These are phyloP conservation scores for Maconellicoccus hirsutus DNA, from an alignment of 1,140 invertebrate genomes.

Conservation along the genomic window DNA sequence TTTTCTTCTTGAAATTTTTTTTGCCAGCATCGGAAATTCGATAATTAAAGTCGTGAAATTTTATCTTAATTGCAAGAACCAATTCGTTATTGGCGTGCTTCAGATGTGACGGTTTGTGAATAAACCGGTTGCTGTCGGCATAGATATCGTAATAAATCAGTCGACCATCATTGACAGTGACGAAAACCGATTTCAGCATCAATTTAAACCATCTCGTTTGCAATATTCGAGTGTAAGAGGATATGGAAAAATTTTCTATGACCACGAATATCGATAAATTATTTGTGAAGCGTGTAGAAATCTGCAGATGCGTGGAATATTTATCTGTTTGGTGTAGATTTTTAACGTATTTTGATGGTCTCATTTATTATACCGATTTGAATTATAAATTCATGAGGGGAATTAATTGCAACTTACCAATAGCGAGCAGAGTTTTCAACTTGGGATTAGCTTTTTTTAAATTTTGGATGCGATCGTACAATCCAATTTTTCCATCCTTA, in stretches of 20 bases:
- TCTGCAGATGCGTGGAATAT: too few relatives aligned
- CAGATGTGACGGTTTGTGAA: not conserved
- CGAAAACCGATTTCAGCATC: not conserved
- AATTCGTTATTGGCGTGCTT: not conserved
- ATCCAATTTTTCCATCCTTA: conserved; percentile 77
- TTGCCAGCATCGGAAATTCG: not conserved
- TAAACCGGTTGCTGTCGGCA: not conserved
- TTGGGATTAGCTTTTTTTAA: conserved; percentile 82
- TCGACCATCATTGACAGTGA: not conserved
- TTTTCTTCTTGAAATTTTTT: not conserved
- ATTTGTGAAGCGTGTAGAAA: too few relatives aligned
- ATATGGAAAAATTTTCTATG: too few relatives aligned
- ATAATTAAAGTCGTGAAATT: not conserved
- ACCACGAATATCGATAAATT: too few relatives aligned
- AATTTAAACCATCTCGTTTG: not conserved
- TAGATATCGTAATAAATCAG: not conserved
- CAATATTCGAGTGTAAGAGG: too few relatives aligned
- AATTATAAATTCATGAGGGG: too few relatives aligned
- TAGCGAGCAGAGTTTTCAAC: conserved; percentile 74
- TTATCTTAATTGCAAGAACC: not conserved
- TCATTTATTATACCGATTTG: too few relatives aligned
- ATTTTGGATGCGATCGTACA: conserved; percentile 72
- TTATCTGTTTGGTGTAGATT: too few relatives aligned
- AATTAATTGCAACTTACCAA: conserved; percentile 53
- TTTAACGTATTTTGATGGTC: too few relatives aligned